Evolutionary conservation across 1,140 invertebrate genomes (phyloP).

Genomic region (Dysdera silvatica): DNA sequence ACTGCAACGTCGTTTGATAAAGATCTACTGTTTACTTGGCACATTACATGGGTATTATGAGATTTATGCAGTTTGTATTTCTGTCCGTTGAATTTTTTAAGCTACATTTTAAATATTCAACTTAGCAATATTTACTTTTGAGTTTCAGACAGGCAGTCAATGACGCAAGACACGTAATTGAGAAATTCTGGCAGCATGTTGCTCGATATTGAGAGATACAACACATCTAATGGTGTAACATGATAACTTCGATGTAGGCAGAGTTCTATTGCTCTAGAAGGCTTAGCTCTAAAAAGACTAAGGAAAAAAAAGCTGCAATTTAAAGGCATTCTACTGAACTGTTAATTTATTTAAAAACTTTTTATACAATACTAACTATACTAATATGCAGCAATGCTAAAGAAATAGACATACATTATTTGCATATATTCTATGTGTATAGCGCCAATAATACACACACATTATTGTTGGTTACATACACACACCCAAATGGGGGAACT

Average conservation of each 20-base stretch:
- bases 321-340: background rate
- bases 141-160: slow-evolving; percentile 13
- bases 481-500: too few species aligned
- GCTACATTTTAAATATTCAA: too few species aligned
- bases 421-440: too few species aligned
- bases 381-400: too few species aligned
- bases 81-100: too few species aligned
- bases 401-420: too few species aligned
- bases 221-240: slow-evolving; percentile 26
- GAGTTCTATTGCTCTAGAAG: slow-evolving; percentile 21
- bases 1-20: too few species aligned
- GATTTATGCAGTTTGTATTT: too few species aligned
- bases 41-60: too few species aligned
- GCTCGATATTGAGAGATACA: slow-evolving; percentile 21
- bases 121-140: slow-evolving; percentile 19
- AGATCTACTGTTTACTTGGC: too few species aligned
- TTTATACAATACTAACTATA: background rate
- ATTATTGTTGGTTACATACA: too few species aligned
- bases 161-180: slow-evolving; percentile 16
- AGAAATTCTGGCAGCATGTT: slow-evolving; percentile 19
- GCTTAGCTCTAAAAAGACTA: slow-evolving; percentile 20
- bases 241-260: slow-evolving; percentile 25
- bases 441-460: too few species aligned
- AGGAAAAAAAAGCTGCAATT: background rate
- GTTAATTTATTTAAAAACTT: background rate